Conservation (phyloP, 1,140 invertebrate genomes). For the Panagrolaimus sp. region DNA sequence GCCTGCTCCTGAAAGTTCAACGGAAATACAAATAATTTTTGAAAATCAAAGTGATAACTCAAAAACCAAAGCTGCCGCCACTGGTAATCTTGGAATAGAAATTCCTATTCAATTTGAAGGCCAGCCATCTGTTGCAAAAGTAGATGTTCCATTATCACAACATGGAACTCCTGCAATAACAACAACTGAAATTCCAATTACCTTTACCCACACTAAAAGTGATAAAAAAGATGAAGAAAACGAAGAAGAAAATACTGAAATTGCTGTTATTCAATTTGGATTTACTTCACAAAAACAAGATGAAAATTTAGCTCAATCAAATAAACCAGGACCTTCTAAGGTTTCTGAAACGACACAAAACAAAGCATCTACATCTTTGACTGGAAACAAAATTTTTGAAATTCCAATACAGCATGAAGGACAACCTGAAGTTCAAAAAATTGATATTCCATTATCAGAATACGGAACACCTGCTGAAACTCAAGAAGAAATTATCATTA, state of each 20-base stretch:
- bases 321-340: too few relatives aligned
- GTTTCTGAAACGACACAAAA: too few relatives aligned
- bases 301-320: too few relatives aligned
- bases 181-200: slow-evolving; percentile 3
- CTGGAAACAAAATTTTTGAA: too few relatives aligned
- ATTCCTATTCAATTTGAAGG: slow-evolving; percentile 5
- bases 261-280: neutral
- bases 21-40: neutral
- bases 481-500: too few relatives aligned
- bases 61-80: too few relatives aligned
- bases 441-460: too few relatives aligned
- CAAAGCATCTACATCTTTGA: too few relatives aligned
- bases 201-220: neutral
- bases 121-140: neutral
- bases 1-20: neutral
- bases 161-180: neutral
- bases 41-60: neutral
- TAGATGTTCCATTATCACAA: neutral
- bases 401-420: too few relatives aligned
- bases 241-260: neutral
- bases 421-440: too few relatives aligned
- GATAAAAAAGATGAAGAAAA: neutral
- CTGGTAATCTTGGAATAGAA: neutral
- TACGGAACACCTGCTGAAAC: too few relatives aligned
- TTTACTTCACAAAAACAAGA: too few relatives aligned